These are phyloP conservation scores for Parazoanthus darwini DNA, from an alignment of 92 coral and sea anemone genomes.

Conservation along the genomic window DNA sequence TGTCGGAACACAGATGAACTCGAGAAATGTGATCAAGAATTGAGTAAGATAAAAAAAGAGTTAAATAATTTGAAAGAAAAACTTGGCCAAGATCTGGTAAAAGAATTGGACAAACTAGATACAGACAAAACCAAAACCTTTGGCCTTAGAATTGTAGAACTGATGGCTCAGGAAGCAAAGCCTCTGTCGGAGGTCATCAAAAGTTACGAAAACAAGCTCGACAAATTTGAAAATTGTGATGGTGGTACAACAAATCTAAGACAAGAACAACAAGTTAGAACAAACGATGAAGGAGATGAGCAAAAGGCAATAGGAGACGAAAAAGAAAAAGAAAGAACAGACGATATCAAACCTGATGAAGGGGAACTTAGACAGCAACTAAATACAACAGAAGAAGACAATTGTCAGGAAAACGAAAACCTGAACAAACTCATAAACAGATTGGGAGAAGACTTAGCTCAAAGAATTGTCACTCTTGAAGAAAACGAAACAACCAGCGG, in stretches of 20 bases:
- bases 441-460: conserved; percentile 28
- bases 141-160: conserved; percentile 6
- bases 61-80: conserved; percentile 5
- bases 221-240: neutral
- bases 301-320: neutral
- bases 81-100: conserved; percentile 45
- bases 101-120: conserved; percentile 46
- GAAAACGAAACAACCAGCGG: neutral
- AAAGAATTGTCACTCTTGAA: conserved; percentile 3
- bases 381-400: neutral
- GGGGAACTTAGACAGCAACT: neutral
- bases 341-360: neutral
- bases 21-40: neutral
- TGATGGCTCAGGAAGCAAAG: conserved; percentile 17
- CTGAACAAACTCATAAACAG: conserved; percentile 1
- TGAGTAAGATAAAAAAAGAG: neutral
- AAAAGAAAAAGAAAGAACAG: neutral
- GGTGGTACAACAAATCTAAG: neutral
- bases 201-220: neutral
- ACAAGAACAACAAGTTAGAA: neutral
- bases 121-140: neutral
- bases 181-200: conserved; percentile 19
- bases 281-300: neutral
- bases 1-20: neutral
- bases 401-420: neutral